Percentiles rank a stretch among this genome's conserved stretches.
Conservation (phyloP, 2,113 vertebrate species). For the Propithecus coquereli region DNA sequence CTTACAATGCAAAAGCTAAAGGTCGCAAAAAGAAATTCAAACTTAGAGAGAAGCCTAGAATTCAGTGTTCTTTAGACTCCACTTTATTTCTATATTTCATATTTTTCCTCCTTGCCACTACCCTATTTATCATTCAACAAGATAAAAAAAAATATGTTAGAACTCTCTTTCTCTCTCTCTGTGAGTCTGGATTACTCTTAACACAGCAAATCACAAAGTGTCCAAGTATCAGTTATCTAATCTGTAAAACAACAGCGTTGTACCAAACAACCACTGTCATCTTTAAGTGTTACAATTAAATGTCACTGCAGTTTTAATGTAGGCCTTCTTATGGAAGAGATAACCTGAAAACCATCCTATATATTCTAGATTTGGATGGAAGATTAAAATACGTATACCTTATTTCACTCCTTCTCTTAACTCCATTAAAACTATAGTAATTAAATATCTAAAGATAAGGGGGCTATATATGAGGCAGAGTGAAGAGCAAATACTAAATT, state of each 20-base stretch:
- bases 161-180: background rate
- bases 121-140: background rate
- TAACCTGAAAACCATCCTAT: background rate
- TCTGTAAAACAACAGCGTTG: background rate
- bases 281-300: background rate
- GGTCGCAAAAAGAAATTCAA: background rate
- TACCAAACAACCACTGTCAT: background rate
- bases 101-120: background rate
- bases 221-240: background rate
- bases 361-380: background rate
- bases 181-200: background rate
- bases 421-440: background rate
- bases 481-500: background rate
- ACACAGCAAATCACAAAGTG: background rate
- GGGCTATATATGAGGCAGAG: background rate
- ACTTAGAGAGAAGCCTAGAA: background rate
- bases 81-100: constrained; percentile 8
- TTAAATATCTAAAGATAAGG: background rate
- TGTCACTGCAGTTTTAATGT: background rate
- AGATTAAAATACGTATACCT: background rate
- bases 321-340: background rate
- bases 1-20: background rate
- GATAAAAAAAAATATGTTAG: background rate
- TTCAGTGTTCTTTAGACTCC: background rate
- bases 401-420: background rate